Percentiles rank a stretch among this genome's conserved stretches.
Conservation (phyloP, 2,113 vertebrate species). For the Dasypus novemcinctus region DNA sequence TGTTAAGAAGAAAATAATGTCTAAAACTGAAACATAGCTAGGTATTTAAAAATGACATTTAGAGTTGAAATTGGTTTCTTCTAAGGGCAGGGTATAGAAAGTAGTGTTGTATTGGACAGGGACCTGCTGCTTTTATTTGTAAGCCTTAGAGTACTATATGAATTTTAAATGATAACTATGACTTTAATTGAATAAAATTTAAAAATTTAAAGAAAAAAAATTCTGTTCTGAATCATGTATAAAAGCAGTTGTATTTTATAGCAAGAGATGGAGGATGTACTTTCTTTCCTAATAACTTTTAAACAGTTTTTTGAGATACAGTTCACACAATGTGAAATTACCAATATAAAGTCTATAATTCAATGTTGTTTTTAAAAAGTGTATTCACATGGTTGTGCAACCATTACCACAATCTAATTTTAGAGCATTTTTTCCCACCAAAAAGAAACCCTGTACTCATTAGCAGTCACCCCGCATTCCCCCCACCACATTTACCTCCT, state of each 20-base stretch:
- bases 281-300: not conserved
- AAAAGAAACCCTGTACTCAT: too few species aligned
- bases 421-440: not conserved
- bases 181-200: slow-evolving; percentile 25
- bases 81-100: not conserved
- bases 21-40: not conserved
- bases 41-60: slow-evolving; percentile 17
- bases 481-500: too few species aligned
- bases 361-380: not conserved
- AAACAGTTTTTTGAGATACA: not conserved
- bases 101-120: not conserved
- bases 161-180: not conserved
- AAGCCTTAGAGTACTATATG: not conserved
- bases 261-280: not conserved
- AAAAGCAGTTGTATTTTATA: not conserved
- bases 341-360: not conserved
- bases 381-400: not conserved
- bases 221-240: not conserved
- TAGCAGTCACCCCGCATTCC: too few species aligned
- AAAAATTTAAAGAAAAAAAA: too few species aligned
- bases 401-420: not conserved
- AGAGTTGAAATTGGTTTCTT: not conserved
- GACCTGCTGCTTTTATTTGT: not conserved
- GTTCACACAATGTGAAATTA: not conserved
- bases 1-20: slow-evolving; percentile 16